Evolutionary conservation across 2,113 vertebrate genomes (phyloP).

Genomic region (Rhea americana): DNA sequence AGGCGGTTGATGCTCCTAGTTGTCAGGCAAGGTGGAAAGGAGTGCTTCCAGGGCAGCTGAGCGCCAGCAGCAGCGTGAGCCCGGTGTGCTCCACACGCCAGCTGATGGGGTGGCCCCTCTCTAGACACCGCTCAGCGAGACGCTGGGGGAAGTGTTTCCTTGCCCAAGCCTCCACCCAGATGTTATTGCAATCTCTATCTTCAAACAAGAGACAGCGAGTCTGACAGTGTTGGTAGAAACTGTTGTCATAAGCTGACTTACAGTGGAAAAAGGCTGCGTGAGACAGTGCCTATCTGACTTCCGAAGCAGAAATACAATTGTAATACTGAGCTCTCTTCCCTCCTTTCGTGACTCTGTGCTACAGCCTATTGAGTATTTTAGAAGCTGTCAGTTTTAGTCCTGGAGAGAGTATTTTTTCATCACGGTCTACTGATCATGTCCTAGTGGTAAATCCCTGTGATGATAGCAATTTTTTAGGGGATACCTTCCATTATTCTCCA

Average conservation of each 20-base stretch:
- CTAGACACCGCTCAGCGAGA: neutral
- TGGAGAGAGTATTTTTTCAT: neutral
- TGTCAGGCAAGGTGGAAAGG: neutral
- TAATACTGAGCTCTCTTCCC: neutral
- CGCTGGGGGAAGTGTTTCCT: conserved; percentile 20
- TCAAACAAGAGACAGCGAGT: conserved; percentile 31
- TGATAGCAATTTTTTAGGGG: neutral
- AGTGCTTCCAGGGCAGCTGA: neutral
- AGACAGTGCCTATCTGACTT: neutral
- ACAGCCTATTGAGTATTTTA: neutral
- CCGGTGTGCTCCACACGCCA: rapidly evolving
- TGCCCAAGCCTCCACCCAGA: conserved; percentile 5
- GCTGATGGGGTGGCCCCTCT: neutral
- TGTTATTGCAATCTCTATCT: conserved; percentile 60
- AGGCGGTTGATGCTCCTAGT: neutral
- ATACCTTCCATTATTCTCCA: neutral
- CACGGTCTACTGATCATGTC: neutral
- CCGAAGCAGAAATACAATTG: neutral
- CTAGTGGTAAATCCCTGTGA: neutral
- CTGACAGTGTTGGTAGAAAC: conserved; percentile 59
- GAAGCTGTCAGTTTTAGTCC: neutral
- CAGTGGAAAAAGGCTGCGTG: neutral
- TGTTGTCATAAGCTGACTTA: conserved; percentile 26
- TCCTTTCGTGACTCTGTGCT: neutral
- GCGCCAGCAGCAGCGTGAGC: neutral